Evolutionary conservation across 1,140 invertebrate genomes (phyloP).

Genomic region (Polyergus mexicanus): DNA sequence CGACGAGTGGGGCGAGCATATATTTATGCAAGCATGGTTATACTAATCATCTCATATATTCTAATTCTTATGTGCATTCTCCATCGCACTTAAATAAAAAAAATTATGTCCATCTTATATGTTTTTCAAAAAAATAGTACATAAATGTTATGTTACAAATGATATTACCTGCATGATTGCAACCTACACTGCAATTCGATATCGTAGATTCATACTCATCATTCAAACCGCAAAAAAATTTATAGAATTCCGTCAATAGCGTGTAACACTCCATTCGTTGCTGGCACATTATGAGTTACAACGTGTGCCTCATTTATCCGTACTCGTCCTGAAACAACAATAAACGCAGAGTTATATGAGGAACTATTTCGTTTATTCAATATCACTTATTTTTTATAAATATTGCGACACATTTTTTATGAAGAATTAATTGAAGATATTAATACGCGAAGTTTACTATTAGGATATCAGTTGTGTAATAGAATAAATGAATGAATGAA

Average conservation of each 20-base stretch:
- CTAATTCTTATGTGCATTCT: background rate
- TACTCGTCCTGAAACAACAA: slow-evolving; percentile 90
- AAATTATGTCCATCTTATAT: slow-evolving; percentile 14
- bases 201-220: slow-evolving; percentile 17
- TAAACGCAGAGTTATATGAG: background rate
- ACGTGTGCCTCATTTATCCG: slow-evolving; percentile 93
- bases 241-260: slow-evolving; percentile 92
- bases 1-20: background rate
- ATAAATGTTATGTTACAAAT: slow-evolving; percentile 10
- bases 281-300: slow-evolving; percentile 93
- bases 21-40: background rate
- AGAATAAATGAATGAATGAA: background rate
- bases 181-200: slow-evolving; percentile 8
- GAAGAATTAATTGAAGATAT: background rate
- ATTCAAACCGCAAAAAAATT: slow-evolving; percentile 46
- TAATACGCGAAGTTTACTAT: background rate
- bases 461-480: background rate
- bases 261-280: slow-evolving; percentile 96
- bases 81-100: background rate
- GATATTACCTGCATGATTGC: slow-evolving; percentile 38
- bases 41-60: slow-evolving; percentile 1
- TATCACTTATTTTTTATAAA: slow-evolving; percentile 10
- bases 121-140: background rate
- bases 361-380: background rate
- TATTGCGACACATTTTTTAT: background rate